These are phyloP conservation scores for Chionoecetes opilio DNA, from an alignment of 1,140 invertebrate genomes.

Conservation along the genomic window DNA sequence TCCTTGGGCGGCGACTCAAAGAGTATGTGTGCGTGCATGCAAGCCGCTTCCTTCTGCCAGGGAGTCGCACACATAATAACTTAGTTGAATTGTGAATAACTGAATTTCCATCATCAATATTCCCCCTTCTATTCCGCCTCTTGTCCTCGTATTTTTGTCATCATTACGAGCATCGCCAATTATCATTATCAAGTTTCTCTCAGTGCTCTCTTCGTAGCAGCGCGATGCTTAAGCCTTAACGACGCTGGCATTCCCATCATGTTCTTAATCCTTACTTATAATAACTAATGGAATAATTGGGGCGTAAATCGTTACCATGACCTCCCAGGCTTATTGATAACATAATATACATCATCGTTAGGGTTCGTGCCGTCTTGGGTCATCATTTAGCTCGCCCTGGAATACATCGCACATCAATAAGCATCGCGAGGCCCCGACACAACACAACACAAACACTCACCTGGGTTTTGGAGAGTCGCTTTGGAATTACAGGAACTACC, in stretches of 20 bases:
- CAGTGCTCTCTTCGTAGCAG: neutral
- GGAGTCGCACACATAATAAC: slow-evolving; percentile 27
- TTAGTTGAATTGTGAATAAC: neutral
- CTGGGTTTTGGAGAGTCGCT: neutral
- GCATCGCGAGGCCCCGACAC: neutral
- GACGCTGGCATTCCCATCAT: neutral
- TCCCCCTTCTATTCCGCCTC: neutral
- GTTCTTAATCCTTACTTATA: slow-evolving; percentile 11
- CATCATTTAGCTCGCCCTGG: slow-evolving; percentile 16
- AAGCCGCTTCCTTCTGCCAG: neutral
- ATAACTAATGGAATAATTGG: slow-evolving; percentile 22
- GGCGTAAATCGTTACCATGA: slow-evolving; percentile 4
- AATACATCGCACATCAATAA: neutral
- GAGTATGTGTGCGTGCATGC: slow-evolving; percentile 32
- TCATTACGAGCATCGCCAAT: slow-evolving; percentile 19
- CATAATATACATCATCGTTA: slow-evolving; percentile 17
- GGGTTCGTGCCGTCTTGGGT: neutral
- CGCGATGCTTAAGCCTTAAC: neutral
- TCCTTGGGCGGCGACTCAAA: neutral
- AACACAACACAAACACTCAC: neutral
- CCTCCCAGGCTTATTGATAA: neutral
- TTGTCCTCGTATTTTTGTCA: neutral
- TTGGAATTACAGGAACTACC: no score
- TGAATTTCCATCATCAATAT: slow-evolving; percentile 21
- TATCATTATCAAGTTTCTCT: slow-evolving; percentile 10